phyloP scores from a whole-genome alignment of 2,888 invertebrate species.

The Spatulosminthurus flaviceps region DNA sequence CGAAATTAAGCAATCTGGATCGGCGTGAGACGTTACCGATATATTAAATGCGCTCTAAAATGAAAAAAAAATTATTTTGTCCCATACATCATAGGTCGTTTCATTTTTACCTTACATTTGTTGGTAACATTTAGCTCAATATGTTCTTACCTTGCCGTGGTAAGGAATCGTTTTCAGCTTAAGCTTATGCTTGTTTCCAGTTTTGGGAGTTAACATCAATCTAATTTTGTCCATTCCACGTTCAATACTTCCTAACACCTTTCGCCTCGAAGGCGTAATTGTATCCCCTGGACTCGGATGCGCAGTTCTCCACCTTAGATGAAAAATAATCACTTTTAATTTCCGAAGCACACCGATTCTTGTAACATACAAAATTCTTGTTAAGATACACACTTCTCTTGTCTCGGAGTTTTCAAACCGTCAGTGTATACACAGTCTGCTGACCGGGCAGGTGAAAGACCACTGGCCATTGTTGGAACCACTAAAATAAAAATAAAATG shows the following conservation, averaged over 20 bases:
- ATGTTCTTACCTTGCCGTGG: conserved; percentile 48
- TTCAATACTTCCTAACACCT: conserved; percentile 77
- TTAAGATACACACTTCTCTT: conserved; percentile 61
- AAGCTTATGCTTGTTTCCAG: conserved; percentile 56
- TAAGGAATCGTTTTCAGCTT: conserved; percentile 57
- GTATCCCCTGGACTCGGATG: conserved; percentile 24
- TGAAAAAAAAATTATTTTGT: background rate
- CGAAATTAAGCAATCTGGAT: conserved; percentile 59
- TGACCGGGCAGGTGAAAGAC: conserved; percentile 67
- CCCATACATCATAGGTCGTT: too few species aligned
- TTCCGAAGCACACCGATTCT: too few species aligned
- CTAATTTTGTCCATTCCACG: conserved; percentile 75
- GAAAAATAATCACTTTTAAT: background rate
- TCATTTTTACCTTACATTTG: too few species aligned
- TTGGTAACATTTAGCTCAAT: background rate
- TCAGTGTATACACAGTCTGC: conserved; percentile 67
- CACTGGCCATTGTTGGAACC: conserved; percentile 42
- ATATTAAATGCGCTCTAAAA: conserved; percentile 49
- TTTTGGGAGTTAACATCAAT: conserved; percentile 76
- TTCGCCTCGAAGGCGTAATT: conserved; percentile 69
- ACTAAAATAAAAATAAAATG: background rate
- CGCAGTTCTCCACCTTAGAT: conserved; percentile 46
- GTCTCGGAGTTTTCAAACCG: conserved; percentile 65
- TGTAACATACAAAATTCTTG: too few species aligned
- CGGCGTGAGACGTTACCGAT: conserved; percentile 57